Percentiles rank a stretch among this genome's conserved stretches.
Conservation (phyloP, 1,140 invertebrate species). For the Drosophila virilis region DNA sequence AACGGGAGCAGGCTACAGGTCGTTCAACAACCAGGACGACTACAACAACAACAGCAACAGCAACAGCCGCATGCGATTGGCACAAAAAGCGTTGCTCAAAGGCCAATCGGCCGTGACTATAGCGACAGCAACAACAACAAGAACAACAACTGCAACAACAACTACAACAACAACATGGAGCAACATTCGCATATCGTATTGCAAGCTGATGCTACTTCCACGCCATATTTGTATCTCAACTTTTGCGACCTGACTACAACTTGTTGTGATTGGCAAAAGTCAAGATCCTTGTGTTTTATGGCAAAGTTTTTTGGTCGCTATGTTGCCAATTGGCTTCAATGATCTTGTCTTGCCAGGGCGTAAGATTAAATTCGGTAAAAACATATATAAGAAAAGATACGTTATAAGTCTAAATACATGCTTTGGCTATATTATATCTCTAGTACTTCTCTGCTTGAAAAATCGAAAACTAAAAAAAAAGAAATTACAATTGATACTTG, state of each 20-base stretch:
- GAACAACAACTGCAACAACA: conserved; percentile 11
- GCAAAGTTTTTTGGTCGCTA: conserved; percentile 1
- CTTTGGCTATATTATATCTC: too few species aligned
- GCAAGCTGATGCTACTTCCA: conserved; percentile 25
- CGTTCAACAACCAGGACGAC: conserved; percentile 39
- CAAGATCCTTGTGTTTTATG: conserved; percentile 16
- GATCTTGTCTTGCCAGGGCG: not conserved
- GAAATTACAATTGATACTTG: too few species aligned
- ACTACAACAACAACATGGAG: conserved; percentile 10
- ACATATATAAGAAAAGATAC: too few species aligned
- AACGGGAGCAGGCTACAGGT: conserved; percentile 77
- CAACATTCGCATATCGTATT: conserved; percentile 38
- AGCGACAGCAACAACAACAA: conserved; percentile 38
- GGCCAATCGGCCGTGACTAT: conserved; percentile 74
- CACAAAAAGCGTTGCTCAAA: conserved; percentile 45
- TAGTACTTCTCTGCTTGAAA: too few species aligned
- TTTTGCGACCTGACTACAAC: conserved; percentile 29
- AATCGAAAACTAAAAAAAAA: too few species aligned
- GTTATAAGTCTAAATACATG: too few species aligned
- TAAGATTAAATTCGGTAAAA: too few species aligned
- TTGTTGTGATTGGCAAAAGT: conserved; percentile 45
- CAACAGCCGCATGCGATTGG: conserved; percentile 53
- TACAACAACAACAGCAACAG: conserved; percentile 29
- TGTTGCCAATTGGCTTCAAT: conserved; percentile 10
- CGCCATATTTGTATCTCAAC: conserved; percentile 47